phyloP scores from a whole-genome alignment of 2,888 invertebrate genomes.

The Catocala sponsa region DNA sequence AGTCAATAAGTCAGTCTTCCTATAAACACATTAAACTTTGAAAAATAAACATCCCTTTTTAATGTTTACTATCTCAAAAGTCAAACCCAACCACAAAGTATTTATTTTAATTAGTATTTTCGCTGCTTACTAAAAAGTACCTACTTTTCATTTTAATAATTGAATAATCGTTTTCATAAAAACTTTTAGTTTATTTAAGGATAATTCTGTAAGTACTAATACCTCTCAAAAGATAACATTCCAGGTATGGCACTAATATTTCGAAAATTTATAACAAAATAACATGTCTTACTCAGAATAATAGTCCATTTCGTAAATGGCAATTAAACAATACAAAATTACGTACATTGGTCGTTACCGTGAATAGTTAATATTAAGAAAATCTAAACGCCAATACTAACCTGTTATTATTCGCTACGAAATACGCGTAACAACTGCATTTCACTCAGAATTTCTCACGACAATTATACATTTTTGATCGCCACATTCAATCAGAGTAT shows the following conservation, averaged over 20 bases:
- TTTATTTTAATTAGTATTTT: no score
- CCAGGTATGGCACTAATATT: neutral
- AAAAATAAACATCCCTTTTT: no score
- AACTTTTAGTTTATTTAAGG: no score
- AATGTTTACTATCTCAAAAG: no score
- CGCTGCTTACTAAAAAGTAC: no score
- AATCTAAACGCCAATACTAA: slow-evolving; percentile 58
- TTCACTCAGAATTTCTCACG: slow-evolving; percentile 56
- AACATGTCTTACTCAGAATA: slow-evolving; percentile 27
- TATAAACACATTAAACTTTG: no score
- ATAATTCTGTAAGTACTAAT: no score
- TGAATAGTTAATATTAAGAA: slow-evolving; percentile 47
- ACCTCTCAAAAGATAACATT: no score
- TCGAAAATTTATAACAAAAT: slow-evolving; percentile 27
- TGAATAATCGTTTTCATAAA: no score
- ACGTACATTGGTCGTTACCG: slow-evolving; percentile 45
- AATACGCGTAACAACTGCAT: slow-evolving; percentile 61
- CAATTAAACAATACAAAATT: slow-evolving; percentile 53
- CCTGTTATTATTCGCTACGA: slow-evolving; percentile 62
- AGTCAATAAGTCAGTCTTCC: no score
- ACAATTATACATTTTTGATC: slow-evolving; percentile 47
- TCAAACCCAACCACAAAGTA: no score
- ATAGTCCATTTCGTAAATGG: slow-evolving; percentile 26
- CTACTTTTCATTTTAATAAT: no score
- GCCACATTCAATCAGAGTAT: slow-evolving; percentile 25